Conservation (phyloP, 1,140 invertebrate genomes). For the Neodiprion fabricii region DNA sequence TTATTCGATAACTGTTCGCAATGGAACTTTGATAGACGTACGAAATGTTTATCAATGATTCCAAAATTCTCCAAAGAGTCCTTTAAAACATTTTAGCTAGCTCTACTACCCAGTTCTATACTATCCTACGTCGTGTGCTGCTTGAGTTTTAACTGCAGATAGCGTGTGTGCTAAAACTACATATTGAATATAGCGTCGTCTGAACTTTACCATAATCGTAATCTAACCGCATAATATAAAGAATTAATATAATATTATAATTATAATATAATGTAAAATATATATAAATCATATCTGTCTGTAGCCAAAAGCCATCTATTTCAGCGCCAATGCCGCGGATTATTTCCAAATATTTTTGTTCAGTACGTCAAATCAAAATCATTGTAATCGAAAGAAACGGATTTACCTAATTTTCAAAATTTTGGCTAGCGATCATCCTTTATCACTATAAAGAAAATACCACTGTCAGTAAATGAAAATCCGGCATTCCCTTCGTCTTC, state of each 20-base stretch:
- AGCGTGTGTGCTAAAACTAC: slow-evolving; percentile 42
- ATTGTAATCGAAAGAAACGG: too few species aligned
- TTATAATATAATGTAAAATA: slow-evolving; percentile 36
- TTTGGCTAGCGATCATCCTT: too few species aligned
- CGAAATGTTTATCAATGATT: slow-evolving; percentile 32
- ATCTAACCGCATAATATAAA: slow-evolving; percentile 40
- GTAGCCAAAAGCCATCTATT: too few species aligned
- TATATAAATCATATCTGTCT: slow-evolving; percentile 24
- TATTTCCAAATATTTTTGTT: too few species aligned
- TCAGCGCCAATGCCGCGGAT: too few species aligned
- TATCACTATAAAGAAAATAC: too few species aligned
- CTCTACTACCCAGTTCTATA: slow-evolving; percentile 34
- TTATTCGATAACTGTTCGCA: too few species aligned
- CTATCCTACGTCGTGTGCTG: slow-evolving; percentile 46
- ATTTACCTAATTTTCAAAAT: too few species aligned
- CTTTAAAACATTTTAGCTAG: neutral
- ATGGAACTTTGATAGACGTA: neutral
- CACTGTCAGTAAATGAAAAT: too few species aligned
- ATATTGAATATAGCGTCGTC: slow-evolving; percentile 22
- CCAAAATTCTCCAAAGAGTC: slow-evolving; percentile 53
- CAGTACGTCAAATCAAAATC: too few species aligned
- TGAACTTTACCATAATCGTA: slow-evolving; percentile 34
- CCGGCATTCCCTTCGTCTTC: neutral
- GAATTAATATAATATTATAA: slow-evolving; percentile 38
- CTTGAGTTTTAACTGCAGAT: slow-evolving; percentile 50